These are phyloP conservation scores for Opisthograptis luteolata DNA, from an alignment of 2,888 invertebrate genomes.

Conservation along the genomic window DNA sequence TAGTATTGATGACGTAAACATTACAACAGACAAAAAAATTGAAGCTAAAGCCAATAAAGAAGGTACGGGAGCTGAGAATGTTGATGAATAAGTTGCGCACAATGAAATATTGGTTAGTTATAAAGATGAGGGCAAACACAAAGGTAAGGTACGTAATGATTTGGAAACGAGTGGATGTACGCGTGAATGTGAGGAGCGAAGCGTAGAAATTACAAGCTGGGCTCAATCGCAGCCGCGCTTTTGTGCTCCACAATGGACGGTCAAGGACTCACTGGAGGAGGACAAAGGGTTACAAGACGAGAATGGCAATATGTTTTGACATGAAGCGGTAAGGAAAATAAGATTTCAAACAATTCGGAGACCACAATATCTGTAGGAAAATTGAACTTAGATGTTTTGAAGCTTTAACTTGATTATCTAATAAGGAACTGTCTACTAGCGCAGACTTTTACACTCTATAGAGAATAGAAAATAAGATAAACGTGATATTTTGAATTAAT, in stretches of 20 bases:
- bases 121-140: slow-evolving; percentile 70
- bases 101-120: slow-evolving; percentile 63
- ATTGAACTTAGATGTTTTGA: neutral
- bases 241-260: slow-evolving; percentile 74
- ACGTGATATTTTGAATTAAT: too few species aligned
- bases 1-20: slow-evolving; percentile 83
- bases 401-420: too few species aligned
- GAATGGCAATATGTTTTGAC: slow-evolving; percentile 43
- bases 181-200: slow-evolving; percentile 76
- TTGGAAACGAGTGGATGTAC: slow-evolving; percentile 79
- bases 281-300: slow-evolving; percentile 68
- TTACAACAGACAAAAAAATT: slow-evolving; percentile 70
- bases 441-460: too few species aligned
- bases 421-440: too few species aligned
- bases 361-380: too few species aligned
- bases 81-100: slow-evolving; percentile 67
- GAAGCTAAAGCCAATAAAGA: slow-evolving; percentile 74
- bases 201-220: slow-evolving; percentile 79
- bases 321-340: slow-evolving; percentile 23
- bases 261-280: slow-evolving; percentile 77
- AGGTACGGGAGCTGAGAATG: slow-evolving; percentile 47
- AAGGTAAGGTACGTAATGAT: slow-evolving; percentile 80
- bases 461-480: too few species aligned
- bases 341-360: slow-evolving; percentile 1
- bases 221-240: slow-evolving; percentile 76